Conservation (phyloP, 2,888 invertebrate genomes). For the Leptinotarsa juncta region DNA sequence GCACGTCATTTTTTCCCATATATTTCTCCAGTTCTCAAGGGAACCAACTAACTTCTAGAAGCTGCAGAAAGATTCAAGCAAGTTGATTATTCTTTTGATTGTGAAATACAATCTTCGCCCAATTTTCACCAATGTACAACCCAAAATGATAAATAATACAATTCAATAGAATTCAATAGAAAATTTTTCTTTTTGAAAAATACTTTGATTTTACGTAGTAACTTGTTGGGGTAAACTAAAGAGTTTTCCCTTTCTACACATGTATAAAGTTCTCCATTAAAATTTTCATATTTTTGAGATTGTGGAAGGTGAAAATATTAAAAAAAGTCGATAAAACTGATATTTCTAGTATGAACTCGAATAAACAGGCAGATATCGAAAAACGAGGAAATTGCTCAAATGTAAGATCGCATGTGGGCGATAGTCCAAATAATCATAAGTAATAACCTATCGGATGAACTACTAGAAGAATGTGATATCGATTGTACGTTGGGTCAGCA, state of each 20-base stretch:
- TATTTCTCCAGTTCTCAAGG: background rate
- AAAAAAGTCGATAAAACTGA: too few relatives aligned
- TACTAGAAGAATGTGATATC: background rate
- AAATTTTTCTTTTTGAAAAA: too few relatives aligned
- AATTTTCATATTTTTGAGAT: too few relatives aligned
- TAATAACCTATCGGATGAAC: slow-evolving; percentile 2
- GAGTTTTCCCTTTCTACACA: too few relatives aligned
- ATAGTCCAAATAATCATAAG: background rate
- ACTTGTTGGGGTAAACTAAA: too few relatives aligned
- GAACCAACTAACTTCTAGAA: background rate
- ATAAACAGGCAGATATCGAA: background rate
- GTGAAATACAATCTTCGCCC: background rate
- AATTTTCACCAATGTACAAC: background rate
- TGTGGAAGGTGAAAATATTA: too few relatives aligned
- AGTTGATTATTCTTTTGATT: background rate
- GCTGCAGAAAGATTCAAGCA: background rate
- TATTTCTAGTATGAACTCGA: background rate
- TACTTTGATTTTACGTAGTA: too few relatives aligned
- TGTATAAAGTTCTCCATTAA: too few relatives aligned
- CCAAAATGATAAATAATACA: background rate
- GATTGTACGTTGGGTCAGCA: background rate
- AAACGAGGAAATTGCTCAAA: background rate
- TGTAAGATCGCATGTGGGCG: background rate
- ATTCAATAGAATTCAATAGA: background rate
- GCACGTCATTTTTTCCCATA: background rate